Base-by-base conservation (phyloP, 2,888 invertebrate genomes). In the Herminia tarsipennalis region DNA sequence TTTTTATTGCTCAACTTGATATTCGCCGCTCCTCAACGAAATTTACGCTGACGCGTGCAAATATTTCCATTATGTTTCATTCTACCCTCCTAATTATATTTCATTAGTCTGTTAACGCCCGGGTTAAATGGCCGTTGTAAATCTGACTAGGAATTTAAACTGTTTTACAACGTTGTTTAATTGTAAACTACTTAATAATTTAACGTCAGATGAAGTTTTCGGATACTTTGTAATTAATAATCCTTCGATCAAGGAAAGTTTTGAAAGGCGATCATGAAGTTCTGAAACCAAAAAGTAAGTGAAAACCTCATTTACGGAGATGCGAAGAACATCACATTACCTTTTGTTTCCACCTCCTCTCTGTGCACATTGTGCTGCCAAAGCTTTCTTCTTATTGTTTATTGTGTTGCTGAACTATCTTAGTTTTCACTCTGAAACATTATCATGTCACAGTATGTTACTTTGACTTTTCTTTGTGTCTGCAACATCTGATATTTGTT, bases 1-100 rank as follows among this genome's bases (percentile, higher is more conserved):
- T 52, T 65, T 61, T 60, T 65, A 62, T 65, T 61, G 44, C 56
- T 33, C 34, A 44, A 46, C 56, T 61, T 65, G 42, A 48, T 43
- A 47, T 42, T 24, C 24, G 21, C 24, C 32, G 49, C 34, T 64
- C 40, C 48, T 34, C 38, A 27, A 9, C 21, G 17, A 34, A 39
- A 42, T 28, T 41, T 48, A 38, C 28, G 37, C 13, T 48, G 33
- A 30, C 10, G 32, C 49, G 49, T 52, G 46, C n/a, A 52, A 56
- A 65, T 52, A 49, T 60, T 45, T 35, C 32, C 35, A 37, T 48
- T 41, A 59, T 37, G 28, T 20, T 21, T 21, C 13, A 33, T 21
- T 21, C 9, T 39, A 29, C 33, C 17, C 13, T 41, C 22, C 45
- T 55, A 60, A 55, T 55, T 65, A 60, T 55, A 55, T 65, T 61